A percentile compares a stretch with the other conserved stretches of the same genome.
These are phyloP conservation scores for Tyto alba DNA, from an alignment of 2,113 vertebrate species.

Conservation along the genomic window DNA sequence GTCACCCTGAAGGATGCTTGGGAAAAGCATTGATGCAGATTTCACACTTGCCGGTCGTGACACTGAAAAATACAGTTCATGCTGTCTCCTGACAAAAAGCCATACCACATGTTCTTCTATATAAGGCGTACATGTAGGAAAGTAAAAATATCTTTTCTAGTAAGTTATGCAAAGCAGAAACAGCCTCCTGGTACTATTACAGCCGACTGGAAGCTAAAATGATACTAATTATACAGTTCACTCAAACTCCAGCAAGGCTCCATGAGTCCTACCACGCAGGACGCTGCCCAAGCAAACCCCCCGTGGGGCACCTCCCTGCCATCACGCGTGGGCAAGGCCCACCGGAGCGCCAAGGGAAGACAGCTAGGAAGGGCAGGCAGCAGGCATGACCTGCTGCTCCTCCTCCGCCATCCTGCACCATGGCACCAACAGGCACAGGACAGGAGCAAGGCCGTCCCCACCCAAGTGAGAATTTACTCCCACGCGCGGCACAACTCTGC, in stretches of 20 bases:
- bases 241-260: neutral
- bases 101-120: neutral
- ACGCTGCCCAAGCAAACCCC: neutral
- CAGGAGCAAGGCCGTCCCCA: neutral
- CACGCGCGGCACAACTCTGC: neutral
- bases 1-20: neutral
- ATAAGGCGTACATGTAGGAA: neutral
- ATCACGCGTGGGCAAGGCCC: rapidly evolving
- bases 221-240: neutral
- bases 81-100: neutral
- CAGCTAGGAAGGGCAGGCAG: neutral
- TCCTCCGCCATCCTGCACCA: neutral
- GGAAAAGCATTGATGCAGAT: neutral
- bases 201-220: neutral
- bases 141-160: conserved; percentile 3
- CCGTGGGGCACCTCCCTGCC: rapidly evolving
- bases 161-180: neutral
- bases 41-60: neutral
- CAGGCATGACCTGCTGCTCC: neutral
- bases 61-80: neutral
- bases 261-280: neutral
- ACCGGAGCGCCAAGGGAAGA: neutral
- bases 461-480: rapidly evolving
- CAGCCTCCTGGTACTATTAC: neutral
- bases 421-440: rapidly evolving